Evolutionary conservation across 2,113 vertebrate species (phyloP).

Genomic region (Euleptes europaea): DNA sequence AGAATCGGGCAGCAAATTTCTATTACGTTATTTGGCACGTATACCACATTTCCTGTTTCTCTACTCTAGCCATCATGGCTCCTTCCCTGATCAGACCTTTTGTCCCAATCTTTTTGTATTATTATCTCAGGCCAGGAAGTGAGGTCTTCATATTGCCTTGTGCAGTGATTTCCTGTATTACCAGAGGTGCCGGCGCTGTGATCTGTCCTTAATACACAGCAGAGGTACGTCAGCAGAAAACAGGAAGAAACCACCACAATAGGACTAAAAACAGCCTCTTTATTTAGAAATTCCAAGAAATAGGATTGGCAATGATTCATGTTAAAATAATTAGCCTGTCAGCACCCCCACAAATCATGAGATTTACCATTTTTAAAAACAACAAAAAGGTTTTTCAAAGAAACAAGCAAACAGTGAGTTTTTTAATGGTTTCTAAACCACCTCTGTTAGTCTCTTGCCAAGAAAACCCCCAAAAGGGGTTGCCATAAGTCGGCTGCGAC

Average conservation of each 20-base stretch:
- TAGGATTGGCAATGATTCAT: neutral
- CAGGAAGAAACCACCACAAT: constrained; percentile 1
- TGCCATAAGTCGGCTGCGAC: too few relatives aligned
- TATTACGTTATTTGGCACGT: neutral
- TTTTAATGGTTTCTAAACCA: neutral
- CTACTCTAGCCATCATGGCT: neutral
- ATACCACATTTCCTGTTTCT: neutral
- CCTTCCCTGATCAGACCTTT: neutral
- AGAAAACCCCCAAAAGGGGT: too few relatives aligned
- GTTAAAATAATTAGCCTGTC: neutral
- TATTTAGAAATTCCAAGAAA: neutral
- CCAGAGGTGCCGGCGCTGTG: neutral
- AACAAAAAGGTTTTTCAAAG: neutral
- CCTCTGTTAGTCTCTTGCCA: too few relatives aligned
- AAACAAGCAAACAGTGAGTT: too few relatives aligned
- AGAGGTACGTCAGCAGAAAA: neutral
- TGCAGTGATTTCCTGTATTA: constrained; percentile 30
- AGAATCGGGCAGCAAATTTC: neutral
- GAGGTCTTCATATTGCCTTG: constrained; percentile 35
- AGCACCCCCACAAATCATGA: neutral
- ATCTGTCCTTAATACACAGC: neutral
- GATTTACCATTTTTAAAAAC: neutral
- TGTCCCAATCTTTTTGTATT: neutral
- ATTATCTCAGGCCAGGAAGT: constrained; percentile 21
- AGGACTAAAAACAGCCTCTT: neutral